Base-by-base conservation (phyloP, 1,140 invertebrate genomes). In the Calliphora vicina region DNA sequence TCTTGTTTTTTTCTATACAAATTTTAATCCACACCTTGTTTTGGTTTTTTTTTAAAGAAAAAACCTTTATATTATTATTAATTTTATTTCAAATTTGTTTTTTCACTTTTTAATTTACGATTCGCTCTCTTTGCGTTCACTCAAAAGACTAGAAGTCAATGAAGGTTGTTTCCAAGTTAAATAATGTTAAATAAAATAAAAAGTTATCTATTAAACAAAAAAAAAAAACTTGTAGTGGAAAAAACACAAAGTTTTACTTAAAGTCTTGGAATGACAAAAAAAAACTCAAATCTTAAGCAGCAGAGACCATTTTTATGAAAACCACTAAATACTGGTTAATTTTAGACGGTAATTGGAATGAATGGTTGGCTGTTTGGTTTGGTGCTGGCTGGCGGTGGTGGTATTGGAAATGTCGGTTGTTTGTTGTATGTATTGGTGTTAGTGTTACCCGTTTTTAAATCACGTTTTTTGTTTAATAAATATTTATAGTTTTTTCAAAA, bases 161-260 rank as follows among this genome's bases (percentile, higher is more conserved):
- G 45, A 57, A 81, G 80, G 80, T 81, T 81, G 43, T 57, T 81
- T 81, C 80, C 80, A 81, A 57, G 80, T 81, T 81, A 81, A 81
- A 81, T 81, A 81, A 57, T 27, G 80, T 15, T 42, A 78, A 78
- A 78, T 43, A 23, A 78, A 78, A 43, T 29, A 42, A 27, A 17
- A 76, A 42, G 5, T 43, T 76, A 20, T 43, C n/a, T 42, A 42
- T 43, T 20, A 76, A 76, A 20, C 23, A 43, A 76, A 76, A 76
- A n/a, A 12, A 20, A 73, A 27, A n/a, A n/a, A n/a, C n/a, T n/a
- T n/a, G n/a, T n/a, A n/a, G n/a, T n/a, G n/a, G n/a, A n/a, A n/a
- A 29, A 29, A n/a, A 25, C 26, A 72, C 20, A 25, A 45, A 45
- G 57, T 67, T 23, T 17, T 57, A 13, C 17, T 57, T 57, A 13